phyloP scores from a whole-genome alignment of 2,888 invertebrate genomes.

The Ophioninae sp. region DNA sequence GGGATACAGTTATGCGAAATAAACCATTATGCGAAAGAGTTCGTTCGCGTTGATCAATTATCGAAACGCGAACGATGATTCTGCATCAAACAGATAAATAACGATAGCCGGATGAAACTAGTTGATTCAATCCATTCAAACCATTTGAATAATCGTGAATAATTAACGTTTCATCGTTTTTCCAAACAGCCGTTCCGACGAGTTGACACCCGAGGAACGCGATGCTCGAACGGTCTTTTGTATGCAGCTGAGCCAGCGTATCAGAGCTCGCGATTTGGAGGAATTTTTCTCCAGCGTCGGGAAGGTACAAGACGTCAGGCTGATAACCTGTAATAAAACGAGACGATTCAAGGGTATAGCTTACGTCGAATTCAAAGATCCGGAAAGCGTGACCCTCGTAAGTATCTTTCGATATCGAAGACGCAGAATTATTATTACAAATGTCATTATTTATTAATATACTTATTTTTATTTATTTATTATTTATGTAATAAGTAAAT shows the following conservation, averaged over 20 bases:
- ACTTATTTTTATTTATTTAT: no score
- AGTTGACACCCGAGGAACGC: conserved; percentile 97
- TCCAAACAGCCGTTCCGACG: conserved; percentile 79
- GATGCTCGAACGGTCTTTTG: conserved; percentile 99
- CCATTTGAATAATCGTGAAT: no score
- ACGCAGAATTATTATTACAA: neutral
- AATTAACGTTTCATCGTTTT: neutral
- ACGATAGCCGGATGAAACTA: neutral
- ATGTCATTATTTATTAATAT: no score
- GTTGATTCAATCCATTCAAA: neutral
- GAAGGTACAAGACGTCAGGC: conserved; percentile 97
- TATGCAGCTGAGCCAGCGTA: conserved; percentile 98
- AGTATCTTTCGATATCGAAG: conserved; percentile 75
- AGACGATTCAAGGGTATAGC: conserved; percentile 99
- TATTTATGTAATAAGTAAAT: no score
- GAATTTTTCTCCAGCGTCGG: conserved; percentile 99
- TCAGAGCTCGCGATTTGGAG: conserved; percentile 96
- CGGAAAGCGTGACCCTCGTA: conserved; percentile 97
- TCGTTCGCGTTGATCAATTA: conserved; percentile 21
- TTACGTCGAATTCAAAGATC: conserved; percentile 99
- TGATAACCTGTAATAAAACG: conserved; percentile 99
- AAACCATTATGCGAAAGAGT: conserved; percentile 51
- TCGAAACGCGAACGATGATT: conserved; percentile 28
- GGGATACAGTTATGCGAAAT: conserved; percentile 69
- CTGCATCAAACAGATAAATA: conserved; percentile 45